Conservation (phyloP, 2,888 invertebrate genomes). For the Cheilosia impressa region DNA sequence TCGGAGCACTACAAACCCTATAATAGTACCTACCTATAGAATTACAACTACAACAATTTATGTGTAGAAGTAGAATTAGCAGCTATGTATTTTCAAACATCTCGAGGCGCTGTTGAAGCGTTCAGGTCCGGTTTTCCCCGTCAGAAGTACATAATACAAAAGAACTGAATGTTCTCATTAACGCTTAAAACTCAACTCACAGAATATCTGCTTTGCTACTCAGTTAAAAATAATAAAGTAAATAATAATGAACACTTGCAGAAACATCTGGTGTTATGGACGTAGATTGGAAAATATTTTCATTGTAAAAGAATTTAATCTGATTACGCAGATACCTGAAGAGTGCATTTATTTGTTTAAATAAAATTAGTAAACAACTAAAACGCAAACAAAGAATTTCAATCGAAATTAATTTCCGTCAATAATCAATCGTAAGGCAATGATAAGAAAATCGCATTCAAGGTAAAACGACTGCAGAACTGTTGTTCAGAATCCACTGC, state of each 20-base stretch:
- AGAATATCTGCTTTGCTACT: too few species aligned
- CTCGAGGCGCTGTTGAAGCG: too few species aligned
- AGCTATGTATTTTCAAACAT: too few species aligned
- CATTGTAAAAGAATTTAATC: neutral
- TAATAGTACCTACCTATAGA: too few species aligned
- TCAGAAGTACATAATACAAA: too few species aligned
- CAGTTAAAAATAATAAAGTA: neutral
- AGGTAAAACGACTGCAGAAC: neutral
- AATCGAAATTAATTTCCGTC: slow-evolving; percentile 20
- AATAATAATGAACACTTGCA: slow-evolving; percentile 7
- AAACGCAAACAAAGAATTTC: neutral
- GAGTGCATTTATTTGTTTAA: slow-evolving; percentile 26
- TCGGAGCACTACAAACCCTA: too few species aligned
- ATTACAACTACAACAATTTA: too few species aligned
- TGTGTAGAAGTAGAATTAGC: too few species aligned
- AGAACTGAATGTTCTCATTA: too few species aligned
- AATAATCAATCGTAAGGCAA: neutral
- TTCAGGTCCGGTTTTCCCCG: too few species aligned
- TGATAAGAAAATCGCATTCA: slow-evolving; percentile 15
- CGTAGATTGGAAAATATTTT: neutral
- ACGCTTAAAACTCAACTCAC: too few species aligned
- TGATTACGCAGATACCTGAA: neutral
- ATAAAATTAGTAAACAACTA: slow-evolving; percentile 23
- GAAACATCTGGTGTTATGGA: slow-evolving; percentile 16
- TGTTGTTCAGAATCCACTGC: too few species aligned